These are phyloP conservation scores for Machimus atricapillus DNA, from an alignment of 2,888 invertebrate species.

Conservation along the genomic window DNA sequence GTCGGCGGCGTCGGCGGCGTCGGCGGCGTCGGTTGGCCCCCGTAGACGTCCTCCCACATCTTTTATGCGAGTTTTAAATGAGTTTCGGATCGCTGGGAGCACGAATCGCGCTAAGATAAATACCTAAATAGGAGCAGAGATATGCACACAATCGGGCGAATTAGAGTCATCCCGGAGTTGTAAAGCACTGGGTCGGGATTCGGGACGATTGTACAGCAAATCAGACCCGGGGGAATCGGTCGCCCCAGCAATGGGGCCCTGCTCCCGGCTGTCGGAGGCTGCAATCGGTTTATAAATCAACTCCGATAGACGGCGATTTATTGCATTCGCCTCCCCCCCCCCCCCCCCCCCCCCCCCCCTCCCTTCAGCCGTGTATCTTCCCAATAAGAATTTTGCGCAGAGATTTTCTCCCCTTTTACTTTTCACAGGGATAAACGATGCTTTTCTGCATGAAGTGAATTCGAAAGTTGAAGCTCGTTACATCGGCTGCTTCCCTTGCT, in stretches of 20 bases:
- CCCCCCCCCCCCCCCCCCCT: background rate
- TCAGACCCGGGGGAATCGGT: background rate
- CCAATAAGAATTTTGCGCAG: background rate
- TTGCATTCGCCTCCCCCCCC: background rate
- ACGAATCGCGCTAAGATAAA: background rate
- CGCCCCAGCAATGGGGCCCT: background rate
- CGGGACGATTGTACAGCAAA: background rate
- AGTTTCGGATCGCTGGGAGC: background rate
- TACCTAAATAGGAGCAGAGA: background rate
- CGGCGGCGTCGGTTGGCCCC: too few species aligned
- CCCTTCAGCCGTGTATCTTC: background rate
- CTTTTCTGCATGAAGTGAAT: conserved; percentile 5
- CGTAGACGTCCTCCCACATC: background rate
- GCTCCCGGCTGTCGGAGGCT: background rate
- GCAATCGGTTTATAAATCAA: conserved; percentile 8
- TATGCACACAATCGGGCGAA: conserved; percentile 7
- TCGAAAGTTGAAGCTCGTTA: background rate
- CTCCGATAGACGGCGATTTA: conserved; percentile 9
- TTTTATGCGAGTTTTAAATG: background rate
- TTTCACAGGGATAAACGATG: background rate
- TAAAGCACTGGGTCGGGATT: too few species aligned
- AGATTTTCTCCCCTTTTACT: background rate
- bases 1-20: too few species aligned
- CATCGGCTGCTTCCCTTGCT: background rate
- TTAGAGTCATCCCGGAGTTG: background rate